Base-by-base conservation (phyloP, 23 tunicate genomes). In the Clavelina lepadiformis region DNA sequence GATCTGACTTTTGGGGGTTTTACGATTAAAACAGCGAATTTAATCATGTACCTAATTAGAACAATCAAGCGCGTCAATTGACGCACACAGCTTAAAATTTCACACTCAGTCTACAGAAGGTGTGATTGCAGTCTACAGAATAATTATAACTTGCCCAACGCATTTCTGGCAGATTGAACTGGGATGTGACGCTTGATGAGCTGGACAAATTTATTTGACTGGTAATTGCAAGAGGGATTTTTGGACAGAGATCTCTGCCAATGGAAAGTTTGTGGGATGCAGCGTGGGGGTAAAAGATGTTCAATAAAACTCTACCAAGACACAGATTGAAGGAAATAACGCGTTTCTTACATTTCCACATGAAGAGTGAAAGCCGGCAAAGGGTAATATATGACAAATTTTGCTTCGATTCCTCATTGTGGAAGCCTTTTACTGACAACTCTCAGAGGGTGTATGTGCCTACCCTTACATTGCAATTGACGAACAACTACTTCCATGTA, bases 301-400 rank as follows among this genome's bases (percentile, higher is more conserved):
- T 58, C 65, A 58, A 26, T 28, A 58, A 58, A 58, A 26, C 65
- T 58, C 35, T 25, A 58, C 20, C 65, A 58, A 58, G 35, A 58
- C 65, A 29, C 5, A 58, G 65, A 26, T 26, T 58, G 19, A 58
- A 58, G 36, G 20, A 58, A 58, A 58, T 5, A 58, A n/a, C 20
- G 35, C 65, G 35, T 25, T 58, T 26, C 6, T 58, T 58, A 58
- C 65, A 38, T 25, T 58, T 58, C 35, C 21, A 58, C 65, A 20
- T 58, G 65, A 58, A 58, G 35, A 58, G 65, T 58, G 65, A 58
- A 25, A 58, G n/a, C 38, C 8, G 65, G 35, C 65, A 58, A 58
- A 58, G 65, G 65, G 65, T 58, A 38, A 58, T 58, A 58, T 38
- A 7, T 58, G 35, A 58, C 65, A 28, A 58, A 38, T 58, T 58